Conservation (phyloP, 2,888 invertebrate species). For the Drepanosiphum platanoidis region DNA sequence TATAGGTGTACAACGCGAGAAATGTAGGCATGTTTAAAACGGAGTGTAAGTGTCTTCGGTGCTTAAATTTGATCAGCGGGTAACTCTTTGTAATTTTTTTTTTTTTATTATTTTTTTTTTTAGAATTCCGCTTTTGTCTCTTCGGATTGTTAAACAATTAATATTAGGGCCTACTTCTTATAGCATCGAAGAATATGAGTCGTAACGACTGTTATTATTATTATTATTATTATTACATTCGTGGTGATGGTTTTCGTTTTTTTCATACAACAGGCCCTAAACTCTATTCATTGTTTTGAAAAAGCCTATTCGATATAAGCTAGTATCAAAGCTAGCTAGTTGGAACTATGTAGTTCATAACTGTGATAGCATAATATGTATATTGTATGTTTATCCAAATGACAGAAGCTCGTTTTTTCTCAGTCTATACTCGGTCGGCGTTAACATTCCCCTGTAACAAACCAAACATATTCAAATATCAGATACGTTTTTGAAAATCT, state of each 20-base stretch:
- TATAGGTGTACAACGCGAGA: not conserved
- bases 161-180: constrained; percentile 30
- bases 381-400: constrained; percentile 21
- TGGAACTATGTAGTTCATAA: constrained; percentile 8
- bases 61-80: constrained; percentile 26
- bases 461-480: constrained; percentile 63
- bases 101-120: not conserved
- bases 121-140: constrained; percentile 5
- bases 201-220: not conserved
- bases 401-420: constrained; percentile 68
- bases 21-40: not conserved
- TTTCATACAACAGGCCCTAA: constrained; percentile 43
- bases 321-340: not conserved
- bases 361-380: not conserved
- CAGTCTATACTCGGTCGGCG: constrained; percentile 77
- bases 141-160: constrained; percentile 6
- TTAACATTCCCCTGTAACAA: constrained; percentile 74
- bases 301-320: constrained; percentile 15
- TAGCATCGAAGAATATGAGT: not conserved
- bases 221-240: not conserved
- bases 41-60: constrained; percentile 3
- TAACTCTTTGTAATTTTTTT: not conserved
- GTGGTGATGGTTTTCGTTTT: not conserved
- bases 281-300: constrained; percentile 28
- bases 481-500: not conserved